Evolutionary conservation across 1,140 invertebrate species (phyloP).

Genomic region (Lepidotrigona ventralis): DNA sequence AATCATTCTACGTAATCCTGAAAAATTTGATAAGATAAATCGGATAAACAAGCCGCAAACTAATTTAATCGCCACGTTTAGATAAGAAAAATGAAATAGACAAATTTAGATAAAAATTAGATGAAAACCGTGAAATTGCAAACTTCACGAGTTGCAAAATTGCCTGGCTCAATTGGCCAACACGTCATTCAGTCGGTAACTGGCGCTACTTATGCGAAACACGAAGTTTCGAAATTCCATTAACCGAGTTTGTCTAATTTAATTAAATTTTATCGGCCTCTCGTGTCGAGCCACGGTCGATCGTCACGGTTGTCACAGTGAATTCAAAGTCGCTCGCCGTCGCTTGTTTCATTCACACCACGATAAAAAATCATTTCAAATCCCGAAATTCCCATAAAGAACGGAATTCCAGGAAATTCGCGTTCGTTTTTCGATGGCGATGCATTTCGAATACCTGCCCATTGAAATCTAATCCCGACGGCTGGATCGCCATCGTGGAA

Average conservation of each 20-base stretch:
- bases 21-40: too few relatives aligned
- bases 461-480: slow-evolving; percentile 32
- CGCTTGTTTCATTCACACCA: neutral
- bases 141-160: too few relatives aligned
- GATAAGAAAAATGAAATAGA: too few relatives aligned
- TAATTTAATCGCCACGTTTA: too few relatives aligned
- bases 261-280: neutral
- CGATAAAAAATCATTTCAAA: neutral
- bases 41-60: too few relatives aligned
- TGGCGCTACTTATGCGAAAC: neutral
- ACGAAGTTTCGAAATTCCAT: neutral
- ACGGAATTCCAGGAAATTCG: neutral
- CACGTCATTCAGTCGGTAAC: too few relatives aligned
- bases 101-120: too few relatives aligned
- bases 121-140: too few relatives aligned
- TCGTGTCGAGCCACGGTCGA: too few relatives aligned
- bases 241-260: neutral
- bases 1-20: too few relatives aligned
- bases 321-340: neutral
- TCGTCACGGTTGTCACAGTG: neutral
- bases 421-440: neutral
- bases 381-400: neutral
- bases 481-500: slow-evolving; percentile 6
- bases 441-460: slow-evolving; percentile 9
- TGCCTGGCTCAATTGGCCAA: too few relatives aligned